Evolutionary conservation across 2,888 invertebrate species (phyloP).

Genomic region (Spicauda simplicius): DNA sequence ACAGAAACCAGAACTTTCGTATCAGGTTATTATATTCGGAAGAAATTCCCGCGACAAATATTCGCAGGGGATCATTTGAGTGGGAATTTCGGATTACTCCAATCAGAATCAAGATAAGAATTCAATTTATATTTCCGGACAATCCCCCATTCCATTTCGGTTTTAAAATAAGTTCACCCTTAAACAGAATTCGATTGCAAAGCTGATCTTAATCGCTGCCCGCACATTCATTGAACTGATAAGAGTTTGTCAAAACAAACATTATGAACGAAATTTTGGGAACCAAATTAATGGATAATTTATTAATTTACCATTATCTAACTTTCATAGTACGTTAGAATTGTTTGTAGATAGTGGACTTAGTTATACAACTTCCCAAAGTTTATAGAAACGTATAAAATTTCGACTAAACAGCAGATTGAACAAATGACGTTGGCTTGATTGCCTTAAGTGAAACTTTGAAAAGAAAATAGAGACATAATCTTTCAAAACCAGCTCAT

Average conservation of each 20-base stretch:
- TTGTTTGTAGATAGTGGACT: not conserved
- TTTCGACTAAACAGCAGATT: too few relatives aligned
- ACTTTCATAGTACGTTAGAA: not conserved
- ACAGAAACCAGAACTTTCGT: constrained; percentile 34
- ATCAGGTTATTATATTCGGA: constrained; percentile 32
- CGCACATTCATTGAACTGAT: constrained; percentile 60
- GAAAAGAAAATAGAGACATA: too few relatives aligned
- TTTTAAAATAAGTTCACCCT: constrained; percentile 75
- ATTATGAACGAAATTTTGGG: constrained; percentile 49
- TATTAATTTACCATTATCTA: not conserved
- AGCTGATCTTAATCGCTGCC: constrained; percentile 56
- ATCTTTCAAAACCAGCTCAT: too few relatives aligned
- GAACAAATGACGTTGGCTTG: too few relatives aligned
- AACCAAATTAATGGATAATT: constrained; percentile 22
- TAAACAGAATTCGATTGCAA: constrained; percentile 48
- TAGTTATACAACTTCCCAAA: not conserved
- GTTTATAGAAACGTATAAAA: too few relatives aligned
- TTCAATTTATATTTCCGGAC: constrained; percentile 72
- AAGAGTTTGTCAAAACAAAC: constrained; percentile 66
- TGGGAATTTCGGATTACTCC: constrained; percentile 48
- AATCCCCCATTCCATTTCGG: constrained; percentile 63
- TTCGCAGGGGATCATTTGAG: constrained; percentile 39
- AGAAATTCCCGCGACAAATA: constrained; percentile 34
- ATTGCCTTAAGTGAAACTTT: too few relatives aligned
- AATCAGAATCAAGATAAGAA: constrained; percentile 67